phyloP scores from a whole-genome alignment of 2,888 invertebrate species.

The Eupithecia subfuscata region DNA sequence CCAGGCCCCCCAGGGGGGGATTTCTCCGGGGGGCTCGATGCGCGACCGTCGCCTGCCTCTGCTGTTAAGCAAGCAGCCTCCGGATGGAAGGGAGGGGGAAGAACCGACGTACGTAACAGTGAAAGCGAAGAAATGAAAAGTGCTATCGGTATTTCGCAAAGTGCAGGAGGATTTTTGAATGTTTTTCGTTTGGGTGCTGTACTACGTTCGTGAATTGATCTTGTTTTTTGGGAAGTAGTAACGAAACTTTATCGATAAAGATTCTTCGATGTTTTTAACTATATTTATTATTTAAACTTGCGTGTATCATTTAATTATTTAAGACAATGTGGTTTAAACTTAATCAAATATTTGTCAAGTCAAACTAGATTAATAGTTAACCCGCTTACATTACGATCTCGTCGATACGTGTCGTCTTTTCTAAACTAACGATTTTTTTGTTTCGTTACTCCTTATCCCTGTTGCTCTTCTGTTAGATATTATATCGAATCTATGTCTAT shows the following conservation, averaged over 20 bases:
- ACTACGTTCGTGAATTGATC: conserved; percentile 11
- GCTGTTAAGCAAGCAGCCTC: conserved; percentile 46
- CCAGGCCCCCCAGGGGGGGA: conserved; percentile 17
- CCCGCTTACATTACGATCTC: neutral
- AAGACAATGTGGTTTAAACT: neutral
- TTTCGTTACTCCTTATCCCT: neutral
- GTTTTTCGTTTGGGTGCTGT: conserved; percentile 32
- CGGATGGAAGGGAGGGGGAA: conserved; percentile 38
- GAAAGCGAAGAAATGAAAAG: conserved; percentile 74
- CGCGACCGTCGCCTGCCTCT: conserved; percentile 51
- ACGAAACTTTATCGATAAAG: neutral
- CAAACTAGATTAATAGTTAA: neutral
- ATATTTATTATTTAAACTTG: neutral
- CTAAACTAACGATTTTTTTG: neutral
- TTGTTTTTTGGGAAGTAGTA: neutral
- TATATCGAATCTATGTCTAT: neutral
- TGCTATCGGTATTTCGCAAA: conserved; percentile 80
- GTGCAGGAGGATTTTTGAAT: conserved; percentile 73
- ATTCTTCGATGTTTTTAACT: neutral
- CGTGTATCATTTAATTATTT: neutral
- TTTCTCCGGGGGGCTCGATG: conserved; percentile 32
- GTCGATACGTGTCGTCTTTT: neutral
- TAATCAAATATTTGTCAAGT: neutral
- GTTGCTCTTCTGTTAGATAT: neutral
- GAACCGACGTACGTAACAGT: conserved; percentile 72